Evolutionary conservation across 2,797 vertebrate genomes (phyloP).

Genomic region (Erithacus rubecula): DNA sequence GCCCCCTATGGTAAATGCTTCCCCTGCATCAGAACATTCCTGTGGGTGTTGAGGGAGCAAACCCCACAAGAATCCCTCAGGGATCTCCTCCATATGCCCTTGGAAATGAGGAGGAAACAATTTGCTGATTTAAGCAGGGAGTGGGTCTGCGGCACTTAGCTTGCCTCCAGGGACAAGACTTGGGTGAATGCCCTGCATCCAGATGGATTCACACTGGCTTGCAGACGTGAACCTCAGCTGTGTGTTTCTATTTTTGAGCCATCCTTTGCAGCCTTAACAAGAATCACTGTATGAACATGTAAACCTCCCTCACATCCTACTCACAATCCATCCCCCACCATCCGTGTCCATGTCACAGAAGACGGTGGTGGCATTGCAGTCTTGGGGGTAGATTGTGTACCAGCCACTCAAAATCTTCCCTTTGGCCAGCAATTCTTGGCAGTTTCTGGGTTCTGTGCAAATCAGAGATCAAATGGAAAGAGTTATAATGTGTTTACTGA

Average conservation of each 20-base stretch:
- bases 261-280: not conserved
- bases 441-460: constrained; percentile 45
- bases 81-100: not conserved
- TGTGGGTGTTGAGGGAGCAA: not conserved
- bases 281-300: not conserved
- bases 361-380: constrained; percentile 31
- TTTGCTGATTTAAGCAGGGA: not conserved
- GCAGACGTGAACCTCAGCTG: not conserved
- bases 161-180: not conserved
- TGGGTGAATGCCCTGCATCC: not conserved
- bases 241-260: not conserved
- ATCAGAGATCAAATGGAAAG: not conserved
- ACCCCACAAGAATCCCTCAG: not conserved
- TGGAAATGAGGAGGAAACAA: not conserved
- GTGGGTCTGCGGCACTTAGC: not conserved
- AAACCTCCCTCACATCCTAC: not conserved
- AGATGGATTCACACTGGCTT: not conserved
- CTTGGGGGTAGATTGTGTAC: constrained; percentile 63
- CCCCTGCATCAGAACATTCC: not conserved
- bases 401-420: constrained; percentile 61
- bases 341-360: constrained; percentile 71
- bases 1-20: not conserved
- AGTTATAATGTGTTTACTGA: not conserved
- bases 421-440: constrained; percentile 49
- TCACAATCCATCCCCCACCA: constrained; percentile 71